Conservation (phyloP, 2,888 invertebrate species). For the Trissoscelio sp. region DNA sequence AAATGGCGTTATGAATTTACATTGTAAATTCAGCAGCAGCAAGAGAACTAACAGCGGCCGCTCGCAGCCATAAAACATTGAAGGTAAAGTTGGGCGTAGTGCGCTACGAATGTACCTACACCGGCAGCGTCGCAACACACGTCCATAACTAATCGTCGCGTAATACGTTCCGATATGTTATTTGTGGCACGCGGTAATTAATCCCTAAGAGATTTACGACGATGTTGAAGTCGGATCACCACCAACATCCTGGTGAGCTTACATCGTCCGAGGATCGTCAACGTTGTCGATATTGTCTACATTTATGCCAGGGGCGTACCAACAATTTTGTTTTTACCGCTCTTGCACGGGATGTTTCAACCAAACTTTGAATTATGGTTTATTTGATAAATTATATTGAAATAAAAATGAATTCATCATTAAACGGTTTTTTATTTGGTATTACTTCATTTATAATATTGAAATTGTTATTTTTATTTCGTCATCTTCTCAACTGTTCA, state of each 20-base stretch:
- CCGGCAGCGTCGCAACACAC: slow-evolving; percentile 54
- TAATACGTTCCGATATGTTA: slow-evolving; percentile 69
- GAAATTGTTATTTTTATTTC: no score
- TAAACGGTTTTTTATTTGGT: no score
- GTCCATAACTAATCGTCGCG: slow-evolving; percentile 69
- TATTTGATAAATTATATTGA: no score
- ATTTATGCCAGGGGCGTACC: slow-evolving; percentile 6
- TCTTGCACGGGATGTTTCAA: no score
- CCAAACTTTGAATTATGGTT: no score
- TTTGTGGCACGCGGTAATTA: slow-evolving; percentile 70
- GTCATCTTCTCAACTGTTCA: no score
- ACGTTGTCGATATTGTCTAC: slow-evolving; percentile 43
- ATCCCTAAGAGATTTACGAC: slow-evolving; percentile 68
- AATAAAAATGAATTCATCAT: neutral
- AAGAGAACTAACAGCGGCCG: slow-evolving; percentile 35
- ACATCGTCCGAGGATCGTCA: slow-evolving; percentile 48
- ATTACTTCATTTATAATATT: no score
- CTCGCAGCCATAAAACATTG: slow-evolving; percentile 56
- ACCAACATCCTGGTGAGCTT: slow-evolving; percentile 52
- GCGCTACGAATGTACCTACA: slow-evolving; percentile 49
- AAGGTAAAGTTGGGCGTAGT: slow-evolving; percentile 50
- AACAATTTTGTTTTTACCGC: no score
- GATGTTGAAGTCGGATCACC: slow-evolving; percentile 34
- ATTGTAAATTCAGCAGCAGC: slow-evolving; percentile 58
- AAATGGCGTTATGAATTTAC: slow-evolving; percentile 65